Evolutionary conservation across 2,113 vertebrate genomes (phyloP).

Genomic region (Chloropsis cyanopogon): DNA sequence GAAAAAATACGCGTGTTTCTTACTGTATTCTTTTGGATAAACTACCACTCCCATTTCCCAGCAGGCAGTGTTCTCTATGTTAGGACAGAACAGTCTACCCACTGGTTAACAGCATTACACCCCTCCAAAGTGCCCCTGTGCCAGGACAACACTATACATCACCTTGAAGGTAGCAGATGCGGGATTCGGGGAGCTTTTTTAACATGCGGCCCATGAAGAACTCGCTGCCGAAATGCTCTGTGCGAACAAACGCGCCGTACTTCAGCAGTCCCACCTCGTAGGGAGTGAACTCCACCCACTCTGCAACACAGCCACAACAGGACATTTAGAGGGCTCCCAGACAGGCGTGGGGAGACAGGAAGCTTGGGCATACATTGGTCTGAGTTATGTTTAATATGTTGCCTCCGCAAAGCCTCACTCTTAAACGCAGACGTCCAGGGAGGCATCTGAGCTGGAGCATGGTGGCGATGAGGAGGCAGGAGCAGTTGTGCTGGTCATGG

Average conservation of each 20-base stretch:
- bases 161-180: slow-evolving; percentile 79
- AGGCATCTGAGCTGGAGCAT: neutral
- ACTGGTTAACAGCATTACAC: neutral
- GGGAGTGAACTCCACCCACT: slow-evolving; percentile 81
- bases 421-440: rapidly evolving
- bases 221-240: slow-evolving; percentile 70
- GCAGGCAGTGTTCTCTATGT: neutral
- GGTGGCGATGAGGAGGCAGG: rapidly evolving
- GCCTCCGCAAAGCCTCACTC: neutral
- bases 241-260: slow-evolving; percentile 69
- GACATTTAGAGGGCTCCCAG: neutral
- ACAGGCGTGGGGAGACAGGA: rapidly evolving
- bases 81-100: neutral
- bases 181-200: slow-evolving; percentile 59
- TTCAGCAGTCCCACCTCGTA: slow-evolving; percentile 75
- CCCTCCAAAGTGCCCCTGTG: neutral
- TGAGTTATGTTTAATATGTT: neutral
- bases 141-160: neutral
- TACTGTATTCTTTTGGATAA: neutral
- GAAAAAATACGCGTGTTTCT: neutral
- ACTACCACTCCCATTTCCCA: neutral
- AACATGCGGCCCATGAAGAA: slow-evolving; percentile 78
- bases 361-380: neutral
- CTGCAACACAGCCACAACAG: slow-evolving; percentile 15
- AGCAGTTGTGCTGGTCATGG: neutral